These are phyloP conservation scores for Drosophila paramelanica DNA, from an alignment of 2,888 invertebrate genomes.

Conservation along the genomic window DNA sequence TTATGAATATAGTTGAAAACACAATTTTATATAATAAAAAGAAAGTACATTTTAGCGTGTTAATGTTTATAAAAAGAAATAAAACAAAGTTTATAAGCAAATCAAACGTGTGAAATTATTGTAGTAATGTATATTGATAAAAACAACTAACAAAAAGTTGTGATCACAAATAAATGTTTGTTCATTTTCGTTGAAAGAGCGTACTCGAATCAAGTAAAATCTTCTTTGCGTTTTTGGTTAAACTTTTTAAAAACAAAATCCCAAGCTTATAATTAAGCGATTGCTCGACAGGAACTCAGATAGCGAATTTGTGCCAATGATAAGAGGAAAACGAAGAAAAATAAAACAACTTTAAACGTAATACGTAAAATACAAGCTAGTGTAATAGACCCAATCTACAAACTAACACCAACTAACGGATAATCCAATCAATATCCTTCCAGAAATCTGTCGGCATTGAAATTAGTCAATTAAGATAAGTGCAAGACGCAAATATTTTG, in stretches of 20 bases:
- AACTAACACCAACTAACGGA: constrained; percentile 22
- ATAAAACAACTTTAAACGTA: constrained; percentile 25
- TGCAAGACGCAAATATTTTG: constrained; percentile 47
- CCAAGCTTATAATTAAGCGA: constrained; percentile 13
- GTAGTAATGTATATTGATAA: constrained; percentile 29
- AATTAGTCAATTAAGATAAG: constrained; percentile 70
- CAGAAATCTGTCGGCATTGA: constrained; percentile 52
- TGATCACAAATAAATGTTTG: constrained; percentile 15
- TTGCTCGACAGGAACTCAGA: constrained; percentile 39
- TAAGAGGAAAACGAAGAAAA: constrained; percentile 35
- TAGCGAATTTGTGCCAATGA: constrained; percentile 69
- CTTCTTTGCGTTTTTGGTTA: constrained; percentile 6
- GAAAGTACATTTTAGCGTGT: constrained; percentile 64
- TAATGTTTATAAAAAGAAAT: constrained; percentile 58
- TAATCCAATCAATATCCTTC: constrained; percentile 47
- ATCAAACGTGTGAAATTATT: constrained; percentile 66
- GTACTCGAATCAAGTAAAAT: background rate
- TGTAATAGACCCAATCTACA: constrained; percentile 23
- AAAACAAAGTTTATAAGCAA: constrained; percentile 75
- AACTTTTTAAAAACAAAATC: constrained; percentile 4
- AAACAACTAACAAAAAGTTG: constrained; percentile 3
- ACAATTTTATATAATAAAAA: constrained; percentile 63
- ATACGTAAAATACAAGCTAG: constrained; percentile 47
- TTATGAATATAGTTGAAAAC: constrained; percentile 53
- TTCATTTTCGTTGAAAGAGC: background rate